Conservation (phyloP, 2,888 invertebrate genomes). For the Alentia gelatinosa region DNA sequence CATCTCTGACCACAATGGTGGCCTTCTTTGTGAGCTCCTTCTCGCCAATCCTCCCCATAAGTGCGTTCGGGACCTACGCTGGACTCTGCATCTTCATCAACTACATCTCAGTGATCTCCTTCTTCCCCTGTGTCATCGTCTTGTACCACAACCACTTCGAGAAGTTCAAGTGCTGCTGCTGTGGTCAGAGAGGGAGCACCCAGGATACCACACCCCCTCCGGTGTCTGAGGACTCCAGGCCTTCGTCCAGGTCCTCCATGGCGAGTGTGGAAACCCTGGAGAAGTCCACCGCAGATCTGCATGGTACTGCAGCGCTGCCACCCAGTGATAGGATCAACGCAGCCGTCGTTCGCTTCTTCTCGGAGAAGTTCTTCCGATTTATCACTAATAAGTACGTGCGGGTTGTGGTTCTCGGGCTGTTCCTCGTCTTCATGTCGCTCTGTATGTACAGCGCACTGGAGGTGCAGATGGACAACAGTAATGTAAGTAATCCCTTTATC, state of each 20-base stretch:
- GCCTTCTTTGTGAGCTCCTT: constrained; percentile 69
- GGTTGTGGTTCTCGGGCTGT: neutral
- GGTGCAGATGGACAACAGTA: neutral
- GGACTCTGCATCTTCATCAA: constrained; percentile 67
- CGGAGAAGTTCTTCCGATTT: neutral
- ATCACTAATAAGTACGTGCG: neutral
- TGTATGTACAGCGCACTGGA: neutral
- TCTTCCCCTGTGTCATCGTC: constrained; percentile 60
- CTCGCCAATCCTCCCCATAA: constrained; percentile 71
- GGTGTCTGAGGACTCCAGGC: neutral
- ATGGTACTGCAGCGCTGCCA: neutral
- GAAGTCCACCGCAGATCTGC: neutral
- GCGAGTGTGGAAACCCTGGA: neutral
- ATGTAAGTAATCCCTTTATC: neutral
- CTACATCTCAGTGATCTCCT: constrained; percentile 62
- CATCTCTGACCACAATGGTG: constrained; percentile 61
- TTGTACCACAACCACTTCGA: constrained; percentile 58
- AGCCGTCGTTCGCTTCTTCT: neutral
- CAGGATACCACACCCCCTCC: neutral
- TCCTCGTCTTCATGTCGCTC: neutral
- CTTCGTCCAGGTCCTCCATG: neutral
- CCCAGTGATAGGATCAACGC: constrained; percentile 10
- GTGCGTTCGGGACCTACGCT: constrained; percentile 73
- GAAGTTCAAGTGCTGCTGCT: constrained; percentile 20
- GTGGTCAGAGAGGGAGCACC: neutral